Conservation (phyloP, 2,797 vertebrate genomes). For the Adelosebastes latens region DNA sequence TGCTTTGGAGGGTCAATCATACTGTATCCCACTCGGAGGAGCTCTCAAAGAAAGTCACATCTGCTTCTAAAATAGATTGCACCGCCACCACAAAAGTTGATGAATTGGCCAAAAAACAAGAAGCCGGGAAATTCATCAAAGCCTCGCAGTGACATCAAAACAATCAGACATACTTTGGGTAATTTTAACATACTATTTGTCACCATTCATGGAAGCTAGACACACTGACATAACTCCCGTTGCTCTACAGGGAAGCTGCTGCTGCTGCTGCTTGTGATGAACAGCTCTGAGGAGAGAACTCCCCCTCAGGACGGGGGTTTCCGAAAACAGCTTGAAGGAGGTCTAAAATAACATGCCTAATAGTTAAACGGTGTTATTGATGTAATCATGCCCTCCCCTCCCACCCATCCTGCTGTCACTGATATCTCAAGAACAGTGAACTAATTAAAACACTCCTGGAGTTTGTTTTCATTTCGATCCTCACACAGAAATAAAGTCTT, state of each 20-base stretch:
- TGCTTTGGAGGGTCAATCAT: slow-evolving; percentile 72
- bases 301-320: slow-evolving; percentile 73
- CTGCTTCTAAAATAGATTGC: slow-evolving; percentile 66
- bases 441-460: slow-evolving; percentile 80
- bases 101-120: slow-evolving; percentile 67
- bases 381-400: slow-evolving; percentile 68
- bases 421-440: slow-evolving; percentile 78
- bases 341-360: slow-evolving; percentile 77
- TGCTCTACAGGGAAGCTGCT: slow-evolving; percentile 52
- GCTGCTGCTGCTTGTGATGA: slow-evolving; percentile 49
- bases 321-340: slow-evolving; percentile 70
- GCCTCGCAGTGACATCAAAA: slow-evolving; percentile 50
- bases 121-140: slow-evolving; percentile 61
- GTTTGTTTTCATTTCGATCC: slow-evolving; percentile 77
- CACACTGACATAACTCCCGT: slow-evolving; percentile 57
- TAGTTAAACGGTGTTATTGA: slow-evolving; percentile 76
- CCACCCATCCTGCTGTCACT: slow-evolving; percentile 68
- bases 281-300: slow-evolving; percentile 65
- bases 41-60: slow-evolving; percentile 59
- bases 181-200: slow-evolving; percentile 56
- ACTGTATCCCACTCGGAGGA: slow-evolving; percentile 60
- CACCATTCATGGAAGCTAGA: slow-evolving; percentile 48
- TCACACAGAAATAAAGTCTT: slow-evolving; percentile 70
- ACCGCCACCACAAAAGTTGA: slow-evolving; percentile 60
- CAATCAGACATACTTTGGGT: slow-evolving; percentile 50